Evolutionary conservation across 2,888 invertebrate genomes (phyloP).

Genomic region (Papilio gigon): DNA sequence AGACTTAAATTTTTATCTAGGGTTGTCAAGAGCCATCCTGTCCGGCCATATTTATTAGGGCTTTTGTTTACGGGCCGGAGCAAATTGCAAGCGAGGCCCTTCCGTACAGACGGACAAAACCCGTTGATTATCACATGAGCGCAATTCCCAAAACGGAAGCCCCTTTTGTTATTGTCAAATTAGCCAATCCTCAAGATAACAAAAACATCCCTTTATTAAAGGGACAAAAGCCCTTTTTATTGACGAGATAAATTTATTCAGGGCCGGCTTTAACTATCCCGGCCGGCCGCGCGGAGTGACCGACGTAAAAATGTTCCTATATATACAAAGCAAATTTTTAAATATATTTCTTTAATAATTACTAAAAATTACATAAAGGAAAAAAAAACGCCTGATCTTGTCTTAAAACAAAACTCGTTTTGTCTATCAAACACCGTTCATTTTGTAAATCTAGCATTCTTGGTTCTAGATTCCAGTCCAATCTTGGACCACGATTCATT

Average conservation of each 20-base stretch:
- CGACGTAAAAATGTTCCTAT: slow-evolving; percentile 8
- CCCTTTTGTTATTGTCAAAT: slow-evolving; percentile 82
- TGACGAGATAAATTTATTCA: slow-evolving; percentile 78
- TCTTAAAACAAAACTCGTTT: too few relatives aligned
- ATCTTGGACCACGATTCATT: too few relatives aligned
- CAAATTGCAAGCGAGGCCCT: slow-evolving; percentile 62
- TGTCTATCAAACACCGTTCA: too few relatives aligned
- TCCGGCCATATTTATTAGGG: slow-evolving; percentile 56
- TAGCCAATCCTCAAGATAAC: slow-evolving; percentile 83
- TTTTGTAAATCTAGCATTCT: too few relatives aligned
- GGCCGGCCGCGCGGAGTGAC: slow-evolving; percentile 47
- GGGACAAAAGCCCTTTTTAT: slow-evolving; percentile 78
- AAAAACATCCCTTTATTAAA: slow-evolving; percentile 78
- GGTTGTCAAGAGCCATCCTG: slow-evolving; percentile 50
- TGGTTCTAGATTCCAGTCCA: too few relatives aligned
- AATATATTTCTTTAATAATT: not conserved
- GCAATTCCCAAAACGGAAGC: slow-evolving; percentile 73
- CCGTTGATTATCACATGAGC: slow-evolving; percentile 71
- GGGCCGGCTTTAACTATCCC: slow-evolving; percentile 79
- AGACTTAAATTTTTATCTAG: slow-evolving; percentile 36
- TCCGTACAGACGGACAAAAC: slow-evolving; percentile 60
- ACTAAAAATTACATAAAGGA: too few relatives aligned
- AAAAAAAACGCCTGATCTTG: too few relatives aligned
- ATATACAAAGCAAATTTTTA: slow-evolving; percentile 7
- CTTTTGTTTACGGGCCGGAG: slow-evolving; percentile 52